These are phyloP conservation scores for Uria lomvia DNA, from an alignment of 2,113 vertebrate genomes.

Conservation along the genomic window DNA sequence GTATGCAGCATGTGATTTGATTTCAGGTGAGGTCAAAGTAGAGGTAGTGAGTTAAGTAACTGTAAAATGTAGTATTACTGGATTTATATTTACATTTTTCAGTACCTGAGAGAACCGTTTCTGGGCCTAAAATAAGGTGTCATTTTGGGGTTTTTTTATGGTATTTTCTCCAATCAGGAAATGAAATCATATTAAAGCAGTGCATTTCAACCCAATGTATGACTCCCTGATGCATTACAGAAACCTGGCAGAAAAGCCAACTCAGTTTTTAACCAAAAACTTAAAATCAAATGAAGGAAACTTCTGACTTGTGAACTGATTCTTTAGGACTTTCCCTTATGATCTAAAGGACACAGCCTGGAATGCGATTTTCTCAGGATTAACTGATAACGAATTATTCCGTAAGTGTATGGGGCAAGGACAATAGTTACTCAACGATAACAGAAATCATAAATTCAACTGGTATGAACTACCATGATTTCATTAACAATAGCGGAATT, in stretches of 20 bases:
- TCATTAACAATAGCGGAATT: not conserved
- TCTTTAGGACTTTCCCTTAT: not conserved
- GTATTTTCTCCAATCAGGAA: not conserved
- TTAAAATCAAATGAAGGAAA: not conserved
- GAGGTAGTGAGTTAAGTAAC: not conserved
- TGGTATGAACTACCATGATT: not conserved
- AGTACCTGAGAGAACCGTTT: not conserved
- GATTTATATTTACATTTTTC: not conserved
- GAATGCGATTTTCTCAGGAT: not conserved
- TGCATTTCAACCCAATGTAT: not conserved
- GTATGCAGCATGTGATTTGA: not conserved
- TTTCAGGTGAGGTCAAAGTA: not conserved
- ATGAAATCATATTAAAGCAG: not conserved
- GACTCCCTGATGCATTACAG: not conserved
- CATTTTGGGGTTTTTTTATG: not conserved
- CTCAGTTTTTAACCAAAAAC: not conserved
- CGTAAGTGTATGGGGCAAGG: accelerated
- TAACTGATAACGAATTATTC: not conserved
- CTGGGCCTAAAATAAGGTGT: not conserved
- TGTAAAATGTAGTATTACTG: not conserved
- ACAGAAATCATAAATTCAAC: not conserved
- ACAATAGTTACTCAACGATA: not conserved
- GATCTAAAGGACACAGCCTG: not conserved
- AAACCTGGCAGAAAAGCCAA: not conserved
- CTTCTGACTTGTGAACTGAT: not conserved